Evolutionary conservation across 2,888 invertebrate species (phyloP), one percentile per base, ranked within the genome.

Genomic region (Timandra comae): DNA sequence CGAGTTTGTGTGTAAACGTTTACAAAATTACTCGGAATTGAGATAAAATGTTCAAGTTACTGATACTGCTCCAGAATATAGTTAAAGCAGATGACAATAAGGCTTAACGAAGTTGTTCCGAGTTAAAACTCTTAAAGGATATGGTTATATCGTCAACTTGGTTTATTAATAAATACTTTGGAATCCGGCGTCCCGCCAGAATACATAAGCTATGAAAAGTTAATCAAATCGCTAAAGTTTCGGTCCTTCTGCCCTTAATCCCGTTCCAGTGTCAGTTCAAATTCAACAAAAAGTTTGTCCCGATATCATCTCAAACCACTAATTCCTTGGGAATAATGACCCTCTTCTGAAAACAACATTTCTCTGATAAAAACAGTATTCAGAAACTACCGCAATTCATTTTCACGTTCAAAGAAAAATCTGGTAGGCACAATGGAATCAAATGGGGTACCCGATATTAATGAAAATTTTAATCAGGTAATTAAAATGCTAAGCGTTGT

Each of bases 191-290:
- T 52, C 50, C 38, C 58, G 48, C 38, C 52, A 45, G 54, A 52
- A 56, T 59, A 63, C 58, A 60, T 59, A 61, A 61, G 57, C 61
- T 38, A 61, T 59, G 52, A 59, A 57, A 65, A 64, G 65, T 65
- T 67, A 58, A 68, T 55, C 63, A 60, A 59, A 63, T 56, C 49
- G 51, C 26, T 42, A 37, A 68, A 70, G 61, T 68, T 69, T 49
- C 42, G 54, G 63, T 64, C 63, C 61, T 52, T 60, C 49, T 45
- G 33, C 44, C 49, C 56, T 44, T 63, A 68, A 71, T 63, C 63
- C 63, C 47, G 48, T 52, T 47, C 45, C 57, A 57, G 56, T 61
- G 60, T 59, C 58, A 53, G 56, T 56, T 44, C 43, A 48, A 53
- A 61, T 64, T 64, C 64, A 54, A 54, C 49, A 54, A 48, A 30